Percentiles rank a stretch among this genome's conserved stretches.
Evolutionary conservation across 2,888 invertebrate species (phyloP).

Genomic region (Galerucella nymphaeae): DNA sequence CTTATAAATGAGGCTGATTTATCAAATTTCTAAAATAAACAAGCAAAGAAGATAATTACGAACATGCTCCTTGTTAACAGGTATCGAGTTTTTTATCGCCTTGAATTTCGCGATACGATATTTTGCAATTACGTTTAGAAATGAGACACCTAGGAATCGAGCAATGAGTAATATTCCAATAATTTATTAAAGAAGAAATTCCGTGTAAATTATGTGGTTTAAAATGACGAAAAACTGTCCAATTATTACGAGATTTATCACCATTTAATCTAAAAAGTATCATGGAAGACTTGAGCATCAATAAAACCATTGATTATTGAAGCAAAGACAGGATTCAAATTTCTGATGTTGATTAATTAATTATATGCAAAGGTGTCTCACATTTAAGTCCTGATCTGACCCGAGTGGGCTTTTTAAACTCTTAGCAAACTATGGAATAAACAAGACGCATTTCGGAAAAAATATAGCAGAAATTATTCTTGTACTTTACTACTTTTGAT

Average conservation of each 20-base stretch:
- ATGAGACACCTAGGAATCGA: constrained; percentile 1
- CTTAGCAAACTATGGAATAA: too few relatives aligned
- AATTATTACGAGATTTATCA: background rate
- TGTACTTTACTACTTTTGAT: background rate
- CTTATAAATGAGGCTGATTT: constrained; percentile 25
- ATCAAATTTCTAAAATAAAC: constrained; percentile 28
- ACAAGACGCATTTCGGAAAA: too few relatives aligned
- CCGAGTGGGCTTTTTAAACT: too few relatives aligned
- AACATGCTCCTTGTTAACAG: constrained; percentile 15
- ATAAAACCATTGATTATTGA: background rate
- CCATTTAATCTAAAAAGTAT: background rate
- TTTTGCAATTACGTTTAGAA: background rate
- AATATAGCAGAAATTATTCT: background rate
- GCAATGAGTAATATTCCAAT: background rate
- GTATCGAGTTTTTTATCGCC: background rate
- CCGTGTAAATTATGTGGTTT: background rate
- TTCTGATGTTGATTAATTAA: too few relatives aligned
- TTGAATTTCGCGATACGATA: background rate
- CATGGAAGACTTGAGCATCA: background rate
- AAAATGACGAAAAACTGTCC: background rate
- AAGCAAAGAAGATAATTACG: constrained; percentile 12
- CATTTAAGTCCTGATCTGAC: too few relatives aligned
- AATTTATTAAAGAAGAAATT: background rate
- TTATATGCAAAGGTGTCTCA: too few relatives aligned
- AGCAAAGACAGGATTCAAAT: background rate